These are phyloP conservation scores for Hylia prasina DNA, from an alignment of 2,113 vertebrate genomes.

Conservation along the genomic window DNA sequence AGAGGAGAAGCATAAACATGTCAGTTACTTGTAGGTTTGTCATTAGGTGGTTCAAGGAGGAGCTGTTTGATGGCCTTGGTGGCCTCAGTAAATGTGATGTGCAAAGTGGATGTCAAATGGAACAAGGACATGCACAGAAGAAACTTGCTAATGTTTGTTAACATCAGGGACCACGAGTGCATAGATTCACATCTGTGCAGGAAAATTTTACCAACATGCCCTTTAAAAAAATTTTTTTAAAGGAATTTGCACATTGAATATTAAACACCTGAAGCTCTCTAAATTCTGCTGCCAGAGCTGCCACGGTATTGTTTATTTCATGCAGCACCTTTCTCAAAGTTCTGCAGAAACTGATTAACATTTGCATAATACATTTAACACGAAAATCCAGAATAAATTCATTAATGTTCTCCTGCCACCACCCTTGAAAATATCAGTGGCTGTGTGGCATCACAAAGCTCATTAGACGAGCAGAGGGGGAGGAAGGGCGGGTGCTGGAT, in stretches of 20 bases:
- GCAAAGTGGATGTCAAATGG: not conserved
- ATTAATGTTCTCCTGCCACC: constrained; percentile 39
- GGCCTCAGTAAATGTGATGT: not conserved
- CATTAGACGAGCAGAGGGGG: not conserved
- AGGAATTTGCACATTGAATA: constrained; percentile 44
- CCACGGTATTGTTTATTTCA: constrained; percentile 23
- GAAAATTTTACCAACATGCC: constrained; percentile 40
- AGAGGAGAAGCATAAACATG: not conserved
- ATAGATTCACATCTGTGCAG: constrained; percentile 4
- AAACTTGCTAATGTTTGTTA: constrained; percentile 64
- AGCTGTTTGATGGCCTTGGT: not conserved
- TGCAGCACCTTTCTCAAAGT: constrained; percentile 29
- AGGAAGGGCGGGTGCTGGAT: not conserved
- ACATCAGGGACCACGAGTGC: constrained; percentile 18
- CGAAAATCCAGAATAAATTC: constrained; percentile 53
- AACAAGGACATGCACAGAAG: not conserved
- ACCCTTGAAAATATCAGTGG: constrained; percentile 21
- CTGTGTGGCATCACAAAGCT: constrained; percentile 14
- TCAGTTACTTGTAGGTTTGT: not conserved
- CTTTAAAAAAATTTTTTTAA: constrained; percentile 42
- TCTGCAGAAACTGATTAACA: constrained; percentile 58
- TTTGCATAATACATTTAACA: constrained; percentile 64
- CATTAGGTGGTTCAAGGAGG: not conserved
- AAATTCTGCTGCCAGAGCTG: not conserved
- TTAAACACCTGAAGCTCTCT: constrained; percentile 36